A percentile compares a stretch with the other conserved stretches of the same genome.
Conservation (phyloP, 2,113 vertebrate genomes). For the Datnioides undecimradiatus region DNA sequence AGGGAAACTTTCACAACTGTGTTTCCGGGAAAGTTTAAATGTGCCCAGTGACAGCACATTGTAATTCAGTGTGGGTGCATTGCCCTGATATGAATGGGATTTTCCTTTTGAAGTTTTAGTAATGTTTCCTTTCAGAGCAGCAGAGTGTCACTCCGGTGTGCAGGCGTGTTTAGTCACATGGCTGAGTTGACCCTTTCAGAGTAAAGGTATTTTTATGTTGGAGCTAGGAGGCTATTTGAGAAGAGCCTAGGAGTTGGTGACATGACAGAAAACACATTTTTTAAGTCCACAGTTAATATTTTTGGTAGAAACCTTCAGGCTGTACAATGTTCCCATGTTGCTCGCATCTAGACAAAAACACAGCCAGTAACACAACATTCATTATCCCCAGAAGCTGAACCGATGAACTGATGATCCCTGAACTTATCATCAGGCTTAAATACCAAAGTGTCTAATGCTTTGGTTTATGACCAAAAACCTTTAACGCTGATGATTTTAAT, state of each 20-base stretch:
- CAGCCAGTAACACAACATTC: not conserved
- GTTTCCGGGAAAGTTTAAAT: not conserved
- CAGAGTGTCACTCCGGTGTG: not conserved
- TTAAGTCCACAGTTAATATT: not conserved
- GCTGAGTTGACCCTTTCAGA: constrained; percentile 30
- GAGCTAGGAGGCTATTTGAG: not conserved
- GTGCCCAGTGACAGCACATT: not conserved
- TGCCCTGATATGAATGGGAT: not conserved
- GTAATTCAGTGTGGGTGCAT: not conserved
- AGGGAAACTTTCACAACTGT: not conserved
- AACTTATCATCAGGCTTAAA: not conserved
- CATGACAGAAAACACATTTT: constrained; percentile 34
- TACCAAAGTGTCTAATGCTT: not conserved
- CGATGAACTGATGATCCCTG: too few species aligned
- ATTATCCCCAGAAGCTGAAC: not conserved
- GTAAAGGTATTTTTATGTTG: not conserved
- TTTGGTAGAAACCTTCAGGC: not conserved
- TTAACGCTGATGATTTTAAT: not conserved
- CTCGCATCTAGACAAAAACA: not conserved
- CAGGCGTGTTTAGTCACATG: constrained; percentile 14
- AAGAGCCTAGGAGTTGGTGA: constrained; percentile 29
- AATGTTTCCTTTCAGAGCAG: constrained; percentile 16
- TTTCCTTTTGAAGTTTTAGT: constrained; percentile 18
- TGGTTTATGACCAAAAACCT: not conserved
- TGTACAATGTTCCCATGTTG: not conserved